Percentiles rank a stretch among this genome's conserved stretches.
Conservation (phyloP, 1,140 invertebrate genomes). For the Colletes latitarsis region DNA sequence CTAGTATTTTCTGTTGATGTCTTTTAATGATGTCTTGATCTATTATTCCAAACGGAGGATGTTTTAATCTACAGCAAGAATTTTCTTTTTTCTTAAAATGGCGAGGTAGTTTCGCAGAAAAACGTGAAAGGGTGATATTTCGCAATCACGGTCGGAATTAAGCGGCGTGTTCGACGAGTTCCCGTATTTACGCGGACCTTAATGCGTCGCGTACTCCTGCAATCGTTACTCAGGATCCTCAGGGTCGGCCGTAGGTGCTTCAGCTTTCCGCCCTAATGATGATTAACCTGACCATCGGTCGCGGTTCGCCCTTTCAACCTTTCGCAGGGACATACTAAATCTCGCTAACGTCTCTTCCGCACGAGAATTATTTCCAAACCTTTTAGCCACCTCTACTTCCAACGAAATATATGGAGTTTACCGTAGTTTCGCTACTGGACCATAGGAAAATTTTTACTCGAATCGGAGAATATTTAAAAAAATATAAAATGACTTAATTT, state of each 20-base stretch:
- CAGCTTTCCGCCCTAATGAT: constrained; percentile 65
- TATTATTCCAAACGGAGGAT: no score
- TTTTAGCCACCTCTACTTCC: constrained; percentile 13
- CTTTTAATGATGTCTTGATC: no score
- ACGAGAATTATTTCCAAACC: constrained; percentile 43
- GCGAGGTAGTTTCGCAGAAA: neutral
- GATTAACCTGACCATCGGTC: constrained; percentile 65
- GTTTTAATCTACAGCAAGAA: neutral
- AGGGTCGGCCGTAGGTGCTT: constrained; percentile 40
- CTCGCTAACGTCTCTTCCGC: constrained; percentile 11
- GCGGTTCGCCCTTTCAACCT: constrained; percentile 39
- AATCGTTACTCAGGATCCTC: constrained; percentile 66
- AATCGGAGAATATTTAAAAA: no score
- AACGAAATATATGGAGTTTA: no score
- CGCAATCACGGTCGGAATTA: constrained; percentile 50
- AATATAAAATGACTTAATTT: no score
- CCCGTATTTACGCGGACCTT: constrained; percentile 54
- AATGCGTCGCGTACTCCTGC: constrained; percentile 51
- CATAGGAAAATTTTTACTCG: no score
- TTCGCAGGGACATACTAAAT: constrained; percentile 52
- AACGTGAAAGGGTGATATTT: constrained; percentile 37
- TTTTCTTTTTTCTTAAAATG: neutral
- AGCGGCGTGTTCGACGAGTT: constrained; percentile 48
- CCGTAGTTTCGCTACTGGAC: no score
- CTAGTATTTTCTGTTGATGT: no score